Base-by-base conservation (phyloP, 1,140 invertebrate genomes). In the Galleria mellonella region DNA sequence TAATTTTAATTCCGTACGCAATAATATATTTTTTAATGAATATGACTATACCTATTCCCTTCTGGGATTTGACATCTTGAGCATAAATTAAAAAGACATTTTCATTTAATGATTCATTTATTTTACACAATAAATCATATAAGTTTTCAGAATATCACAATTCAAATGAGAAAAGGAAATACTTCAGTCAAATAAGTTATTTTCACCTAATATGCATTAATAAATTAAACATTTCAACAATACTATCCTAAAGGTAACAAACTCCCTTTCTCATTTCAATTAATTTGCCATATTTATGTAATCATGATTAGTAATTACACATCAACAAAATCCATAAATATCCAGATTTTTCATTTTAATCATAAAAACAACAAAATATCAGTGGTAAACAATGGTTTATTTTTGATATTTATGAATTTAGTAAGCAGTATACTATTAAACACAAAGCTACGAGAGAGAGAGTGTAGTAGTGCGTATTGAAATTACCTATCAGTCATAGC, bases 121-220 rank as follows among this genome's bases (percentile, higher is more conserved):
- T 23, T 23, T 23, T 23, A 6, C 17, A 23, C 17, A 6, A 23
- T 23, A 38, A 30, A 41, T 36, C 33, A 43, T 27, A 27, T 52
- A 50, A 36, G 32, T 32, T 46, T 23, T 43, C 17, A 43, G 28
- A 59, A 62, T 54, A 51, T 61, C 61, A 65, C 46, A 55, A 65
- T 71, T 68, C 55, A 70, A 71, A 72, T 62, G 70, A 73, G 68
- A 72, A 73, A 62, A 49, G 70, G 65, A 61, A 60, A 63, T 51
- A 60, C 39, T 51, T 43, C 10, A 39, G 39, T 53, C 40, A 37
- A 51, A 55, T 38, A 38, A 29, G n/a, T 50, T 47, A 55, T 55
- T 41, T 32, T 43, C 17, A 17, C 10, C 10, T 23, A 36, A 38
- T 40, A 45, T 31, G 23, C 36, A 28, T 46, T 46, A 44, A 50